These are phyloP conservation scores for Sebastes nivosus DNA, from an alignment of 2,797 vertebrate genomes.

Conservation along the genomic window DNA sequence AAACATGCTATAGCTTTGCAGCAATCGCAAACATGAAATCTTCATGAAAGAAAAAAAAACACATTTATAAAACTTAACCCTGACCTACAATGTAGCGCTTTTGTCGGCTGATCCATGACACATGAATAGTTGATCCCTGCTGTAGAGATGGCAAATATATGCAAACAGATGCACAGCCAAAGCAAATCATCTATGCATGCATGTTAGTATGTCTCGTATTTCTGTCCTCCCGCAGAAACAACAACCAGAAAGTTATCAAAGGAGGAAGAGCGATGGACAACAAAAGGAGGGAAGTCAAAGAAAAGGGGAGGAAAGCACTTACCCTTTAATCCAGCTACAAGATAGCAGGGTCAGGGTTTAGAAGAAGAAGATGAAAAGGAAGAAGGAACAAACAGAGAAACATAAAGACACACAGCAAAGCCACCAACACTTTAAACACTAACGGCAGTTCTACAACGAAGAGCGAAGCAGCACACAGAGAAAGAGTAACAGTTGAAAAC, in stretches of 20 bases:
- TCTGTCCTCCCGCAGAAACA: conserved; percentile 80
- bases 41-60: background rate
- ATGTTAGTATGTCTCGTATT: conserved; percentile 81
- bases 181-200: conserved; percentile 80
- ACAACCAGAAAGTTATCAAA: conserved; percentile 45
- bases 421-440: conserved; percentile 52
- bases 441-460: conserved; percentile 36
- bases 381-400: conserved; percentile 79
- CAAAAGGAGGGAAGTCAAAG: conserved; percentile 73
- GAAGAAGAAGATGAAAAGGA: conserved; percentile 86
- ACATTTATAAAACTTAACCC: background rate
- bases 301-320: conserved; percentile 83
- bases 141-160: conserved; percentile 91
- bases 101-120: conserved; percentile 43
- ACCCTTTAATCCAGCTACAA: conserved; percentile 96
- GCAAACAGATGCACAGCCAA: conserved; percentile 72
- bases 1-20: background rate
- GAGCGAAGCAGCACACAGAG: conserved; percentile 48
- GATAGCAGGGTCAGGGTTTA: conserved; percentile 84
- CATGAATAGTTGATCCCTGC: conserved; percentile 52
- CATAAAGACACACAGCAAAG: conserved; percentile 71
- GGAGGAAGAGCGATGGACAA: conserved; percentile 53
- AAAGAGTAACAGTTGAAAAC: conserved; percentile 15
- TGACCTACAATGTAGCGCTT: background rate
- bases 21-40: background rate